These are phyloP conservation scores for Eurytoma californica DNA, from an alignment of 2,888 invertebrate genomes.

Conservation along the genomic window DNA sequence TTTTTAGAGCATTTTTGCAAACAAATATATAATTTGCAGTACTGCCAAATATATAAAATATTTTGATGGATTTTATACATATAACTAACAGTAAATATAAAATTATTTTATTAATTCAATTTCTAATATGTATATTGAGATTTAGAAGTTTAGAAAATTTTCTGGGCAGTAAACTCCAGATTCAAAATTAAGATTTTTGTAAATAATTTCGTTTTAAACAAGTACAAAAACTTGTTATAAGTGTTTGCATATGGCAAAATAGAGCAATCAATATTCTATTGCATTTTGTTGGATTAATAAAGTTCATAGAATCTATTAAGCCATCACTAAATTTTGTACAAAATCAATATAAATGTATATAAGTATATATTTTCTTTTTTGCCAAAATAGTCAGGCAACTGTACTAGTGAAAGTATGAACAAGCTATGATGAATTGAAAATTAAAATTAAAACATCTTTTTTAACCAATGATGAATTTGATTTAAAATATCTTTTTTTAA, in stretches of 20 bases:
- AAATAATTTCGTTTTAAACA: slow-evolving; percentile 45
- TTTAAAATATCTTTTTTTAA: no score
- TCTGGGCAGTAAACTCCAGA: slow-evolving; percentile 25
- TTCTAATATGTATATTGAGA: slow-evolving; percentile 19
- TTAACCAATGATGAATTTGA: slow-evolving; percentile 15
- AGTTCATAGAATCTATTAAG: slow-evolving; percentile 35
- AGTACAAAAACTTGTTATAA: slow-evolving; percentile 26
- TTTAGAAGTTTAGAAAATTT: slow-evolving; percentile 20
- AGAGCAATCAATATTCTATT: slow-evolving; percentile 34
- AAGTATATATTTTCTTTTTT: slow-evolving; percentile 33
- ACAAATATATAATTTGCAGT: slow-evolving; percentile 49
- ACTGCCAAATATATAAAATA: slow-evolving; percentile 35
- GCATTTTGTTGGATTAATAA: slow-evolving; percentile 19
- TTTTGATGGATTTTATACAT: slow-evolving; percentile 45
- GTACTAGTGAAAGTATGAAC: slow-evolving; percentile 17
- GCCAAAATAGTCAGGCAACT: slow-evolving; percentile 37
- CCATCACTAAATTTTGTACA: slow-evolving; percentile 46
- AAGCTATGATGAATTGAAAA: slow-evolving; percentile 38
- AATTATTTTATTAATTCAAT: slow-evolving; percentile 36
- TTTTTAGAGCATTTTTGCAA: slow-evolving; percentile 22
- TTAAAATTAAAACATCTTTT: slow-evolving; percentile 48
- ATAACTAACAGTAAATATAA: slow-evolving; percentile 33
- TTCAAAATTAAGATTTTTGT: slow-evolving; percentile 38
- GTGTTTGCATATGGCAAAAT: slow-evolving; percentile 21
- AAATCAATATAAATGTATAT: slow-evolving; percentile 39